phyloP scores from a whole-genome alignment of 2,113 vertebrate species.

The Pseudopodoces humilis region DNA sequence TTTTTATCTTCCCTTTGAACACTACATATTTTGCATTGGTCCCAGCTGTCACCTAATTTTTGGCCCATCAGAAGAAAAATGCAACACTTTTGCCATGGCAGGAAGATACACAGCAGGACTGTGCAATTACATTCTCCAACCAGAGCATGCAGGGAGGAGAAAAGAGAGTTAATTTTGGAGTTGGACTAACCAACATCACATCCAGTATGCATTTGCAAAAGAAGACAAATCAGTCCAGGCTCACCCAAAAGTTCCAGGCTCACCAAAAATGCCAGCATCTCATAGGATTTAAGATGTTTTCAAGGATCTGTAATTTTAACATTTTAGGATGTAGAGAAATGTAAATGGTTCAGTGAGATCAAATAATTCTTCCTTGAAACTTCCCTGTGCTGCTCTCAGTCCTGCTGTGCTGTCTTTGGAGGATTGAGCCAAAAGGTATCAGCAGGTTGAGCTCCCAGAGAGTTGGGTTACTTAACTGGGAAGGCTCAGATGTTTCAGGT shows the following conservation, averaged over 20 bases:
- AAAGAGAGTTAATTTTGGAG: background rate
- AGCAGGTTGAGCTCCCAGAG: background rate
- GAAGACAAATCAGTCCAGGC: background rate
- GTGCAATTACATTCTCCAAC: background rate
- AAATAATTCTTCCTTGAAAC: background rate
- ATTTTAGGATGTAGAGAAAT: background rate
- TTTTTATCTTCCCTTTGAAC: background rate
- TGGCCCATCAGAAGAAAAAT: background rate
- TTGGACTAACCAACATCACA: background rate
- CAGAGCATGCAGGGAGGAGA: background rate
- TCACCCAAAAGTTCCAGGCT: background rate
- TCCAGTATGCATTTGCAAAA: background rate
- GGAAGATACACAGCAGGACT: background rate
- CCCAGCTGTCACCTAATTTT: background rate
- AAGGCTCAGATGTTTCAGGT: background rate
- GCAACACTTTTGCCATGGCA: background rate
- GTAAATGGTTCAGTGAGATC: background rate
- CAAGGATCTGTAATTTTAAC: background rate
- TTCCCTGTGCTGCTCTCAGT: background rate
- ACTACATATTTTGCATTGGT: background rate
- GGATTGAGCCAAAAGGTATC: background rate
- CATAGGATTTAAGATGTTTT: background rate
- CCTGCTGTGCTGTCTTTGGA: background rate
- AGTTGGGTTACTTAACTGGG: background rate
- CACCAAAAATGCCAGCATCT: background rate